Evolutionary conservation across 2,797 vertebrate genomes (phyloP).

Genomic region (Poecilia wingei): DNA sequence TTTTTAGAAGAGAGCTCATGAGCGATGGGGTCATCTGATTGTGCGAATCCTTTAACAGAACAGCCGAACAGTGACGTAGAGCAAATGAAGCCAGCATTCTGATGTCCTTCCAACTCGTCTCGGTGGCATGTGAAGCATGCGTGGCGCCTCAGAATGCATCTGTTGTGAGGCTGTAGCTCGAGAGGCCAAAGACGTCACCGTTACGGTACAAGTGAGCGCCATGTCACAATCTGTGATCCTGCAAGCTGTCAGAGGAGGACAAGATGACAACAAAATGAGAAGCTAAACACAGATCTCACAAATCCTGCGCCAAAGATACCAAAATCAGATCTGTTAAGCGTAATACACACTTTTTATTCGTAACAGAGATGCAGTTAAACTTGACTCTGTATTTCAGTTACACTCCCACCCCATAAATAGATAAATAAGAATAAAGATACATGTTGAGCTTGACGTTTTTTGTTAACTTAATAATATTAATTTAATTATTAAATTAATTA

Average conservation of each 20-base stretch:
- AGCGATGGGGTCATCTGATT: slow-evolving; percentile 32
- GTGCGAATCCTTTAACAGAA: slow-evolving; percentile 27
- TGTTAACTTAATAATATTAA: background rate
- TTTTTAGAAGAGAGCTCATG: slow-evolving; percentile 23
- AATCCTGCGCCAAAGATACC: background rate
- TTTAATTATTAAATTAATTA: too few relatives aligned
- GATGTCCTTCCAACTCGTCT: slow-evolving; percentile 38
- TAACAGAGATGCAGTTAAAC: background rate
- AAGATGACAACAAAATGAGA: background rate
- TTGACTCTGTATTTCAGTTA: background rate
- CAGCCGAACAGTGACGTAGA: slow-evolving; percentile 12
- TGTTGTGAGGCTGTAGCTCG: slow-evolving; percentile 43
- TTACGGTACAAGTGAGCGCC: slow-evolving; percentile 26
- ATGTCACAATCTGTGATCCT: slow-evolving; percentile 9
- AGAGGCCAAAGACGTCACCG: slow-evolving; percentile 43
- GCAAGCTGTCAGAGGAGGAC: slow-evolving; percentile 10
- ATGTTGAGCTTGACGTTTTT: background rate
- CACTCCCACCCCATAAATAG: background rate
- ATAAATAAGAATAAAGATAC: background rate
- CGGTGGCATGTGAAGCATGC: slow-evolving; percentile 55
- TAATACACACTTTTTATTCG: background rate
- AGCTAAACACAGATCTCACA: background rate
- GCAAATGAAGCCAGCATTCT: slow-evolving; percentile 39
- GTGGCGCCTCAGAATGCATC: slow-evolving; percentile 43
- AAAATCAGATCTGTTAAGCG: background rate